Evolutionary conservation across 2,113 vertebrate genomes (phyloP).

Genomic region (Hydrochoerus hydrochaeris): DNA sequence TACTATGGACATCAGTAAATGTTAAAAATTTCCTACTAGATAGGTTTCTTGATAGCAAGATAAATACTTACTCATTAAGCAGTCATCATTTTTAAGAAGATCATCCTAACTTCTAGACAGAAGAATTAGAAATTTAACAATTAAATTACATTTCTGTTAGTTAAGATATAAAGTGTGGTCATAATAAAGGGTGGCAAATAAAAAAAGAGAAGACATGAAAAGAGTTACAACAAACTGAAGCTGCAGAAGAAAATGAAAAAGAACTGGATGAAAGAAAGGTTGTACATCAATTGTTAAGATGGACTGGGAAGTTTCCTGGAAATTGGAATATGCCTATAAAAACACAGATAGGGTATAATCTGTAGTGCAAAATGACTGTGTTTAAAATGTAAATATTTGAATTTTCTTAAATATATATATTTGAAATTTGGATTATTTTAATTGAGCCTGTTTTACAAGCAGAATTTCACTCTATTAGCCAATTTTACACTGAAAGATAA

Average conservation of each 20-base stretch:
- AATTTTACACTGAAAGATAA: conserved; percentile 54
- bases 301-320: neutral
- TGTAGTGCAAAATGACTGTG: neutral
- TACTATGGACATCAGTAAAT: neutral
- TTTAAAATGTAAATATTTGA: conserved; percentile 28
- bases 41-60: conserved; percentile 36
- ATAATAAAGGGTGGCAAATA: conserved; percentile 2
- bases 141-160: conserved; percentile 2
- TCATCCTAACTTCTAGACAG: conserved; percentile 21
- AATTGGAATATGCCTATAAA: conserved; percentile 11
- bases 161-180: neutral
- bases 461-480: conserved; percentile 23
- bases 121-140: neutral
- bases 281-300: neutral
- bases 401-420: conserved; percentile 46
- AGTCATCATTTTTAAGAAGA: neutral
- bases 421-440: conserved; percentile 61
- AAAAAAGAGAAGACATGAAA: conserved; percentile 29
- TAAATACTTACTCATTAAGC: neutral
- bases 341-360: neutral
- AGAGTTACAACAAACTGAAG: conserved; percentile 24
- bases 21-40: neutral
- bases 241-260: neutral
- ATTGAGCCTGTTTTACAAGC: neutral
- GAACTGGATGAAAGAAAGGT: neutral